These are phyloP conservation scores for Andrena camellia DNA, from an alignment of 2,888 invertebrate genomes.

Conservation along the genomic window DNA sequence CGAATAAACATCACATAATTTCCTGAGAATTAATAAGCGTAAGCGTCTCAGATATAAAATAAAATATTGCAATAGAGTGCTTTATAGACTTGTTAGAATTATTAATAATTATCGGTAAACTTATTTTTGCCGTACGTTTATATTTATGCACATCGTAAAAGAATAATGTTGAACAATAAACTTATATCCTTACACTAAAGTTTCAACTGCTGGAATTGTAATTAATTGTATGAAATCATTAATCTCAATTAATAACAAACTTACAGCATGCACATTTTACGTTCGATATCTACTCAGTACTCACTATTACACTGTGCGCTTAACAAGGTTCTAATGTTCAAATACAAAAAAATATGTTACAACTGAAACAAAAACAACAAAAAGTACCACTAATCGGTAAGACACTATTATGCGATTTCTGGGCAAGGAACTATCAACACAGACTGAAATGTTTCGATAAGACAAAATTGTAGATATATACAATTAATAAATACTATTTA, in stretches of 20 bases:
- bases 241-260: constrained; percentile 23
- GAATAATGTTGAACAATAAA: constrained; percentile 16
- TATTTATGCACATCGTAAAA: constrained; percentile 26
- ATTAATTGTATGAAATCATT: constrained; percentile 13
- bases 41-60: constrained; percentile 16
- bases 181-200: background rate
- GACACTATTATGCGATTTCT: constrained; percentile 39
- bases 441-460: constrained; percentile 28
- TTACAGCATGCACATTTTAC: constrained; percentile 28
- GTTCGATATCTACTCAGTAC: constrained; percentile 11
- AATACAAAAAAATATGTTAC: constrained; percentile 10
- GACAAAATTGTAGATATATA: constrained; percentile 24
- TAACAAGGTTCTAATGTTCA: background rate
- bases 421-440: constrained; percentile 41
- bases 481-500: constrained; percentile 16
- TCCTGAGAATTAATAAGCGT: constrained; percentile 25
- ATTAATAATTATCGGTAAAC: constrained; percentile 3
- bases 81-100: constrained; percentile 18
- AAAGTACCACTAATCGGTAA: constrained; percentile 36
- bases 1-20: constrained; percentile 38
- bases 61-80: constrained; percentile 1
- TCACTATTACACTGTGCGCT: constrained; percentile 36
- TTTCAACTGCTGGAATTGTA: constrained; percentile 8
- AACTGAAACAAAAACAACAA: constrained; percentile 26
- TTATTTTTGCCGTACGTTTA: constrained; percentile 8